Percentiles rank a stretch among this genome's conserved stretches.
Conservation (phyloP, 2,797 vertebrate genomes). For the Molossus molossus region DNA sequence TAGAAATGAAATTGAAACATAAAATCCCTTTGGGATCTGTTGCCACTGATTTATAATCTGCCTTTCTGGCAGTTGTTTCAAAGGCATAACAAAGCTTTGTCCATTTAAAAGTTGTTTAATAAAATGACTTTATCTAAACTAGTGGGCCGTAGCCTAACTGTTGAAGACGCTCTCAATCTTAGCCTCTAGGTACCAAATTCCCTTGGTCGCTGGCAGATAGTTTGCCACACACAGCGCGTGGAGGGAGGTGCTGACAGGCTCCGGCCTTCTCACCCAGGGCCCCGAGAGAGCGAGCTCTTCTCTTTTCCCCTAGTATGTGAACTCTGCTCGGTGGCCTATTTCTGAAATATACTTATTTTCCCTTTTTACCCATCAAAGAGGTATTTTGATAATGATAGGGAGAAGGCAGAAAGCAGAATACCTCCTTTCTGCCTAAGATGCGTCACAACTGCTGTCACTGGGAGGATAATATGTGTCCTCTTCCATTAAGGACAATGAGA, state of each 20-base stretch:
- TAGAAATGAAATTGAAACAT: background rate
- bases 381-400: background rate
- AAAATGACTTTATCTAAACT: background rate
- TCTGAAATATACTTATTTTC: constrained; percentile 26
- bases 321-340: background rate
- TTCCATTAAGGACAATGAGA: background rate
- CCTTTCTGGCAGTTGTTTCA: constrained; percentile 43
- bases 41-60: background rate
- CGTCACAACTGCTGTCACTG: background rate
- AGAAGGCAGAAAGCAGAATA: background rate
- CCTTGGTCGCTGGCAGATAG: background rate
- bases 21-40: background rate
- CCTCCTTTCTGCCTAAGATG: background rate
- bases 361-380: background rate
- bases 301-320: background rate
- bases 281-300: background rate
- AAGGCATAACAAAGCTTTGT: background rate
- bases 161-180: background rate
- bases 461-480: background rate
- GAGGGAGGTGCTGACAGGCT: background rate
- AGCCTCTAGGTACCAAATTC: background rate
- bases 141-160: background rate
- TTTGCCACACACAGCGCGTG: fast-evolving
- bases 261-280: background rate
- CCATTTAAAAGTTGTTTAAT: constrained; percentile 6